Conservation (phyloP, 2,113 vertebrate species). For the Marmota flaviventris region DNA sequence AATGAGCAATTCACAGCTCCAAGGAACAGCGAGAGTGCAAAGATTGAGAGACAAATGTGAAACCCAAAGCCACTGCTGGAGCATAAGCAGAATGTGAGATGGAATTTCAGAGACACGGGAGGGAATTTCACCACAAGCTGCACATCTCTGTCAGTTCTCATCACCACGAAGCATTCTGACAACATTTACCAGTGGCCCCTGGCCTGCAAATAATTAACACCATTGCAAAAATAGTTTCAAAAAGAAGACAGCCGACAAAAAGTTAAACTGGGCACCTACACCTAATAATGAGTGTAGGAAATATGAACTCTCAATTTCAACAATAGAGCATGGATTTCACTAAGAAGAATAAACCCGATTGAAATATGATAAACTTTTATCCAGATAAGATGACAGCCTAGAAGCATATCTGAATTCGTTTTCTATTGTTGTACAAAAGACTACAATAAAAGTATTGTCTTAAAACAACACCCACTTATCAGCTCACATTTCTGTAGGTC, state of each 20-base stretch:
- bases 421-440: neutral
- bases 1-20: neutral
- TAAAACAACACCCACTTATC: neutral
- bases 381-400: neutral
- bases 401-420: neutral
- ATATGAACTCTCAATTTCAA: neutral
- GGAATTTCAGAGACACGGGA: neutral
- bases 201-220: slow-evolving; percentile 35
- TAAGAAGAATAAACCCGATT: neutral
- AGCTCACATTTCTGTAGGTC: neutral
- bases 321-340: neutral
- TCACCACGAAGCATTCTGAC: neutral
- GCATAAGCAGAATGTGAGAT: neutral
- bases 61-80: neutral
- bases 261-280: neutral
- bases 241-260: neutral
- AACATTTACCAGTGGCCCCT: neutral
- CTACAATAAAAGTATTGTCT: neutral
- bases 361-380: neutral
- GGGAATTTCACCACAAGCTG: neutral
- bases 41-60: neutral
- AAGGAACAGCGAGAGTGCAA: neutral
- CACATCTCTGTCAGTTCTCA: neutral
- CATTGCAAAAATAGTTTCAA: neutral
- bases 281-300: neutral